Percentiles rank a stretch among this genome's conserved stretches.
These are phyloP conservation scores for Calameuta pallipes DNA, from an alignment of 2,888 invertebrate genomes.

Conservation along the genomic window DNA sequence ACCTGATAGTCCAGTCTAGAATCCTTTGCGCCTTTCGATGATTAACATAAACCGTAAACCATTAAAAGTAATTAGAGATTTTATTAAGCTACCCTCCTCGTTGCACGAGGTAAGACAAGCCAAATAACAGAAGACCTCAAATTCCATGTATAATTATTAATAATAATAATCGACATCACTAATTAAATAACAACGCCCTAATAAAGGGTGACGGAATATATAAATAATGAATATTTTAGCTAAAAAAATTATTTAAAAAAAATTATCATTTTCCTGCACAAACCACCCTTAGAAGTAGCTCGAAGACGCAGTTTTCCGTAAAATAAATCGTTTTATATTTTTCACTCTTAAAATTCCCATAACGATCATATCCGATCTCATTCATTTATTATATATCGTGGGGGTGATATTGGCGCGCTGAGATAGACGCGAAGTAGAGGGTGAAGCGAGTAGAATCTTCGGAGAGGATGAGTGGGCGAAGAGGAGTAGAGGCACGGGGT, in stretches of 20 bases:
- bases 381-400: slow-evolving; percentile 39
- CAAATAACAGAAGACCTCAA: not conserved
- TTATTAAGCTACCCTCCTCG: not conserved
- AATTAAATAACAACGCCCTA: not conserved
- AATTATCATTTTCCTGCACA: not conserved
- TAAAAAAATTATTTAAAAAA: not conserved
- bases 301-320: not conserved
- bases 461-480: not conserved
- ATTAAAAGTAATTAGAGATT: not conserved
- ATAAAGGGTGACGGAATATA: not conserved
- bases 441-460: not conserved
- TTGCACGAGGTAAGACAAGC: not conserved
- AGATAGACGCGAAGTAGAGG: not conserved
- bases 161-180: not conserved
- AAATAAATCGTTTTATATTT: not conserved
- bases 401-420: slow-evolving; percentile 10
- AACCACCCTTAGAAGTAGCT: not conserved
- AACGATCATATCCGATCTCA: not conserved
- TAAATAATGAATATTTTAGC: not conserved
- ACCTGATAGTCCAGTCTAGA: slow-evolving; percentile 44
- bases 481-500: not conserved
- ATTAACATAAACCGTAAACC: slow-evolving; percentile 27
- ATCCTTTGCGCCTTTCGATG: slow-evolving; percentile 29
- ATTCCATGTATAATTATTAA: not conserved
- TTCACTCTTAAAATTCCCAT: not conserved